Conservation (phyloP, 2,888 invertebrate species). For the Megalurothrips usitatus region DNA sequence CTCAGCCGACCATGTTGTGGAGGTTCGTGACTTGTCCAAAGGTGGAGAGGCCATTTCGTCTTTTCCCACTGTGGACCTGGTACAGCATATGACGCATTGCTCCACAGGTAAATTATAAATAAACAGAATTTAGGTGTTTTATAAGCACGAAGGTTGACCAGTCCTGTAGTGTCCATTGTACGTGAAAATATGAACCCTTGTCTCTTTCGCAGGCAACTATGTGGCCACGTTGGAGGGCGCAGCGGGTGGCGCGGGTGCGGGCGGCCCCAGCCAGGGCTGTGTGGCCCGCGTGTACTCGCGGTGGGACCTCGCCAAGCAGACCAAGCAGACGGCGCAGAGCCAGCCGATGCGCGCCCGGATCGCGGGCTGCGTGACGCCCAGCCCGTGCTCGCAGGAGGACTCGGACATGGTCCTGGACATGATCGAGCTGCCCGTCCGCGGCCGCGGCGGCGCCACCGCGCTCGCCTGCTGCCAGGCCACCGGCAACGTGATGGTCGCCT, state of each 20-base stretch:
- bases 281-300: slow-evolving; percentile 70
- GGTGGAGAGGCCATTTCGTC: slow-evolving; percentile 52
- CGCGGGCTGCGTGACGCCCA: slow-evolving; percentile 69
- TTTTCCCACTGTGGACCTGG: slow-evolving; percentile 69
- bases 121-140: not conserved
- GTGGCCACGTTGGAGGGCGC: slow-evolving; percentile 58
- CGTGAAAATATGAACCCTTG: not conserved
- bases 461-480: slow-evolving; percentile 59
- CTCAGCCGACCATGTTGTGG: slow-evolving; percentile 56
- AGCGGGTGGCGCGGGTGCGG: slow-evolving; percentile 46
- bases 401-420: slow-evolving; percentile 55
- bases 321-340: slow-evolving; percentile 46
- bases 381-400: slow-evolving; percentile 53
- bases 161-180: not conserved
- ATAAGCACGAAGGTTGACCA: not conserved
- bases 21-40: slow-evolving; percentile 54
- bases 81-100: slow-evolving; percentile 62
- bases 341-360: slow-evolving; percentile 64
- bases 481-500: slow-evolving; percentile 49
- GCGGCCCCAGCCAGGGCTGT: slow-evolving; percentile 43
- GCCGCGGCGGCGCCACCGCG: slow-evolving; percentile 49
- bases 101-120: slow-evolving; percentile 52
- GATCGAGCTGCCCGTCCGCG: slow-evolving; percentile 64
- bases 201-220: slow-evolving; percentile 54
- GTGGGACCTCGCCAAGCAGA: slow-evolving; percentile 57